Evolutionary conservation across 1,140 invertebrate genomes (phyloP), one percentile per base, ranked within the genome.

Genomic region (Solenopsis invicta): DNA sequence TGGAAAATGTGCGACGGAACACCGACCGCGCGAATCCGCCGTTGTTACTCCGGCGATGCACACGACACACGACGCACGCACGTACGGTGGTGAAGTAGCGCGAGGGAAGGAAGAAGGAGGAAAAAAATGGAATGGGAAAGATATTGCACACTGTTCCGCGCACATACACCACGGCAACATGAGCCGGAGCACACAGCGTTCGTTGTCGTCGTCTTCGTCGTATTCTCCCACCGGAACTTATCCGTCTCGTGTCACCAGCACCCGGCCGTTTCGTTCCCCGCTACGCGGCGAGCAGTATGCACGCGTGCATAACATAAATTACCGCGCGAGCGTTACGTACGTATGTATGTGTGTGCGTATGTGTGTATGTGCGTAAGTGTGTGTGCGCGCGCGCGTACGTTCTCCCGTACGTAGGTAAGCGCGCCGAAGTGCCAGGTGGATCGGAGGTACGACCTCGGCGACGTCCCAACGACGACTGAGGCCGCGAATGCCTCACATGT

Each of bases 391-490:
- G 24, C n/a, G 48, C 56, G 34, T 56, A 72, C 71, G 61, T 61
- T 41, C 13, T 24, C 21, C 29, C 66, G 74, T 59, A 13, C 37
- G 88, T 48, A 48, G 1, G 10, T 67, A 71, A 37, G 5, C 52
- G 52, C 67, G 45, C 10, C 21, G 50, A 71, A 45, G 48, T 34
- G 18, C 52, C 56, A 64, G 59, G 61, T 16, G 61, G 50, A 41
- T 59, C 45, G 72, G 62, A 78, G 76, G 21, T n/a, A 66, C 82
- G 72, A 90, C 90, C 94, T 89, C 93, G 89, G 87, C 93, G 91
- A 93, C 93, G 94, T 91, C 90, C 93, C 91, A 93, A 91, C 92
- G 91, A 89, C 93, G 94, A 95, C 95, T 95, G 94, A 94, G 86
- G 87, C 80, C 45, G 87, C 87, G 66, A 80, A 87, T 82, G 86